Conservation (phyloP, 2,797 vertebrate genomes). For the Poeciliopsis presidionis region DNA sequence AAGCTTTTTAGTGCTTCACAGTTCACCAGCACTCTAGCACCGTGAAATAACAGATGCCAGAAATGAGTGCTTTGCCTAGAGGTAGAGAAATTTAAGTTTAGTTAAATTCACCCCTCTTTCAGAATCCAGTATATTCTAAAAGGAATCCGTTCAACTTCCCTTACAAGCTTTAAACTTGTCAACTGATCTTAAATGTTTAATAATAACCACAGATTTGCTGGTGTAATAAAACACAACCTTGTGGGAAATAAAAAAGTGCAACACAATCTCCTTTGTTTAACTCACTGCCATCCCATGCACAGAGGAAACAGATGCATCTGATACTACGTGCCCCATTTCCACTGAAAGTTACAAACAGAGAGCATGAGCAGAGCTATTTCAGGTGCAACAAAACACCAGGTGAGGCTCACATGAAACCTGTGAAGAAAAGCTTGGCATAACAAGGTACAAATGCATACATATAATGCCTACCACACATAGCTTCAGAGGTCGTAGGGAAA, state of each 20-base stretch:
- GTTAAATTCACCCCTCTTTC: conserved; percentile 15
- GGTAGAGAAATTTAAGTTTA: conserved; percentile 35
- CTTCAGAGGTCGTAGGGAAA: not conserved
- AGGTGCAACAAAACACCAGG: conserved; percentile 55
- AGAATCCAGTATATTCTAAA: conserved; percentile 21
- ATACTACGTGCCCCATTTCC: conserved; percentile 56
- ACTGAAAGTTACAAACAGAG: conserved; percentile 45
- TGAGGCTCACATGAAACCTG: conserved; percentile 33
- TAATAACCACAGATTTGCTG: conserved; percentile 41
- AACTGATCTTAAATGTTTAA: conserved; percentile 60
- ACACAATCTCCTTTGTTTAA: conserved; percentile 60
- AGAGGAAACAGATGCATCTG: conserved; percentile 46
- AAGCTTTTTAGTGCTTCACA: conserved; percentile 18
- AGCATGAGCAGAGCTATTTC: conserved; percentile 58
- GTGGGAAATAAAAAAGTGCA: conserved; percentile 37
- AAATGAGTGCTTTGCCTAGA: conserved; percentile 45
- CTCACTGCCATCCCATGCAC: conserved; percentile 28
- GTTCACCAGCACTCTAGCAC: conserved; percentile 15
- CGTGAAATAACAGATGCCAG: conserved; percentile 24
- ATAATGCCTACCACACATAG: not conserved
- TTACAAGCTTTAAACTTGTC: conserved; percentile 42
- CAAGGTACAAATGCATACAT: not conserved
- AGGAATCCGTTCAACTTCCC: conserved; percentile 41
- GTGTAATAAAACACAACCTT: conserved; percentile 39
- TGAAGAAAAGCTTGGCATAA: conserved; percentile 13